Conservation (phyloP, 1,140 invertebrate species). For the Drosophila melanica region DNA sequence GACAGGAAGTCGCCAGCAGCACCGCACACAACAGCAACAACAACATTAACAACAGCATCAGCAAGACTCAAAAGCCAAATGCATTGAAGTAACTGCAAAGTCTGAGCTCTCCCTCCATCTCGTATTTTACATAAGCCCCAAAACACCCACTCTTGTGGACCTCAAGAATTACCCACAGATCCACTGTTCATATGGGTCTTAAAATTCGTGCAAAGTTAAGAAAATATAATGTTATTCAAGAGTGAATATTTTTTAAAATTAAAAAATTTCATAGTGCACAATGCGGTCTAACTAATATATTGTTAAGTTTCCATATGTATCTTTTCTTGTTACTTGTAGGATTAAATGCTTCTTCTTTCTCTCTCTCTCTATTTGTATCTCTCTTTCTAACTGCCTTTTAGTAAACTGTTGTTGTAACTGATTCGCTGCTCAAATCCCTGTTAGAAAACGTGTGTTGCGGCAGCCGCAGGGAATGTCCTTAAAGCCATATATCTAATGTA, state of each 20-base stretch:
- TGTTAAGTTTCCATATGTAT: too few species aligned
- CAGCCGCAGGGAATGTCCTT: too few species aligned
- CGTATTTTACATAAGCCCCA: conserved; percentile 4
- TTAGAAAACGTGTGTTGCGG: neutral
- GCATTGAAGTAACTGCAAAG: conserved; percentile 3
- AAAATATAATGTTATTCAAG: too few species aligned
- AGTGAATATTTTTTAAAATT: too few species aligned
- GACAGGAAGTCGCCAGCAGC: conserved; percentile 27
- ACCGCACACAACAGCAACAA: conserved; percentile 1
- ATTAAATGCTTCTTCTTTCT: neutral
- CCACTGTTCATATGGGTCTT: neutral
- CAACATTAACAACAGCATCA: conserved; percentile 22
- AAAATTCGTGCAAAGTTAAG: neutral
- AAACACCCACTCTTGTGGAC: neutral
- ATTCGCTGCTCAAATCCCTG: conserved; percentile 23
- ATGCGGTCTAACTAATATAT: too few species aligned
- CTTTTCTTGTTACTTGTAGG: too few species aligned
- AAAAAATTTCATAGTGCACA: too few species aligned
- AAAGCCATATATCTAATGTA: neutral
- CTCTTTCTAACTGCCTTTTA: neutral
- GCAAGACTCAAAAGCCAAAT: conserved; percentile 6
- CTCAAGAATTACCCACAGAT: neutral
- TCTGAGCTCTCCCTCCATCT: neutral
- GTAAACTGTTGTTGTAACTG: neutral
- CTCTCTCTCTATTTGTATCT: neutral